Base-by-base conservation (phyloP, 2,888 invertebrate species). In the Arge pagana region DNA sequence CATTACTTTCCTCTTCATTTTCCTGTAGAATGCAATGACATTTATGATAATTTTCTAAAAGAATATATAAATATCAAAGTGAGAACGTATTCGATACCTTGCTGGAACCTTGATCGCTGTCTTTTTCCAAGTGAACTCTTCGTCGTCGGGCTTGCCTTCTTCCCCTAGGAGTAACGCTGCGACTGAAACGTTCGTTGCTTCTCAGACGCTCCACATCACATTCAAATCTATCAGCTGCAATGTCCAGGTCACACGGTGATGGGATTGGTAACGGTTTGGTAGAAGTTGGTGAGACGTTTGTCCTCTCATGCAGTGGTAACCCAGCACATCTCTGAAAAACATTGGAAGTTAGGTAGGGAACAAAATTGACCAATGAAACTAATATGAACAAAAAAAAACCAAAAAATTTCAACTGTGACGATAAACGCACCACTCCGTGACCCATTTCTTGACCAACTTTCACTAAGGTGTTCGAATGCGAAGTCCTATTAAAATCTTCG, bases 101-200 rank as follows among this genome's bases (percentile, higher is more conserved):
- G 58, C 71, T 68, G 13, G 71, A 67, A 55, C 52, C 67, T 35
- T 57, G 62, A 52, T 76, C 72, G 10, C 52, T 36, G 30, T 70
- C 67, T 1, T 58, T 52, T 4, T 57, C 55, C 43, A 61, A 68
- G 52, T 74, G 71, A 8, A 75, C 64, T 41, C 59, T 64, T 55
- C 63, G 64, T 35, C 71, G 66, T 23, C 45, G 31, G n/a, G 68
- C 70, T 37, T 70, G 68, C 41, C 78, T 76, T 49, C 83, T 80
- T 15, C 81, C 83, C 39, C 83, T 80, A 3, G 83, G 81, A 10
- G 81, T 80, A 10, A 85, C 77, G 3, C 84, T 81, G 56, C 84
- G 79, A 60, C 86, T 81, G 71, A 87, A 83, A 45, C 86, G 78
- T 67, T 87, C 86, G 63, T 81, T 83, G 59, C 82, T 83, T 57